These are phyloP conservation scores for Orgyia antiqua DNA, from an alignment of 2,888 invertebrate genomes.

Conservation along the genomic window DNA sequence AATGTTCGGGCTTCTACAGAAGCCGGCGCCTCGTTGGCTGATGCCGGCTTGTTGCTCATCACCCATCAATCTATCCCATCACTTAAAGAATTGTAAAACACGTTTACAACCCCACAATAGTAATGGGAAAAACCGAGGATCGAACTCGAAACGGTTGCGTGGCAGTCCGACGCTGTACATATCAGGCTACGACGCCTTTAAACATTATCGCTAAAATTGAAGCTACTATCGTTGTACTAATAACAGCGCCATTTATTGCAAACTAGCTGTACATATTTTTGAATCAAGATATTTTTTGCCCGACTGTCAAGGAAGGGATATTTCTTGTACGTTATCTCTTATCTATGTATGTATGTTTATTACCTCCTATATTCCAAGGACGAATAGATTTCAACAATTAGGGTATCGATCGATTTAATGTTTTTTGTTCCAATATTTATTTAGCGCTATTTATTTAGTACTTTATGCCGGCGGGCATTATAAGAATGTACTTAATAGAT, in stretches of 20 bases:
- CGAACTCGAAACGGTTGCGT: conserved; percentile 22
- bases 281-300: too few species aligned
- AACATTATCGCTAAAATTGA: conserved; percentile 1
- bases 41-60: conserved; percentile 70
- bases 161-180: conserved; percentile 6
- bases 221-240: conserved; percentile 4
- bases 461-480: too few species aligned
- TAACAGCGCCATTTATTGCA: conserved; percentile 43
- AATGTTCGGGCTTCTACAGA: conserved; percentile 69
- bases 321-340: too few species aligned
- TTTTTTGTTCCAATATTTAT: too few species aligned
- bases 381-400: too few species aligned
- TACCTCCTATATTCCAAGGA: too few species aligned
- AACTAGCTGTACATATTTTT: conserved; percentile 7
- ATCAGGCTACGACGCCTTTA: conserved; percentile 18
- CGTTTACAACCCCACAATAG: conserved; percentile 38
- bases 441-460: too few species aligned
- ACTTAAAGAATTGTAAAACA: conserved; percentile 40
- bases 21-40: conserved; percentile 60
- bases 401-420: too few species aligned
- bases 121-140: conserved; percentile 37
- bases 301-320: too few species aligned
- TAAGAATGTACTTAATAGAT: too few species aligned
- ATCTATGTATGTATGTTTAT: too few species aligned
- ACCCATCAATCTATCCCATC: conserved; percentile 61